Base-by-base conservation (phyloP, 2,797 vertebrate species). In the Rhabdophis nuchalis region DNA sequence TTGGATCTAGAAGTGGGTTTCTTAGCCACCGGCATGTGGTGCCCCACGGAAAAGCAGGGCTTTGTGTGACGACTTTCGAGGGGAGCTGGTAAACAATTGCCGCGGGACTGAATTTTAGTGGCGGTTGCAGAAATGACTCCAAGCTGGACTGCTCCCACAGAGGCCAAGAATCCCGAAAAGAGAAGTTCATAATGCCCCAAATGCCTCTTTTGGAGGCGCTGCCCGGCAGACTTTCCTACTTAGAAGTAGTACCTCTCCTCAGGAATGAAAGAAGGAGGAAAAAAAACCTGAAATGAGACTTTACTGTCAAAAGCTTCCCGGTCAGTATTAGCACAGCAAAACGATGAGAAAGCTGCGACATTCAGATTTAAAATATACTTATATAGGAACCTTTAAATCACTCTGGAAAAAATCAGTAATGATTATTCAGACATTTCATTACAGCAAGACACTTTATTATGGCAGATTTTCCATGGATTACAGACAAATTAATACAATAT, bases 111-210 rank as follows among this genome's bases (percentile, higher is more conserved):
- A 72, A 88, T 94, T 94, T 94, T 85, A 61, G 88, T 86, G 64
- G 46, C 61, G 77, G 61, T 52, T 61, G 61, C 18, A 54, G 54
- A 25, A 29, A 41, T 52, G 18, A 50, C 12, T 57, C 0, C 6
- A 60, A 94, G 88, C 64, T 36, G 92, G 91, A 91, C 89, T 87
- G 93, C 58, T 89, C 95, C 93, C 95, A 86, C 90, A 88, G 94
- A 97, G 97, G 96, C 97, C 97, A 91, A 91, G 53, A 82, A 86
- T 93, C 77, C 92, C 93, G 64, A 95, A 27, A 20, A 32, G 92
- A 91, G 94, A 96, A 97, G 97, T 97, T 97, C 94, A 94, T 94
- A 89, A 85, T 93, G 92, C 94, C 90, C 12, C 4, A 88, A 89
- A 87, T 92, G 77, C 88, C 54, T 32, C 85, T 93, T 82, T 82